Evolutionary conservation across 2,888 invertebrate species (phyloP).

Genomic region (Hoplodrina blanda): DNA sequence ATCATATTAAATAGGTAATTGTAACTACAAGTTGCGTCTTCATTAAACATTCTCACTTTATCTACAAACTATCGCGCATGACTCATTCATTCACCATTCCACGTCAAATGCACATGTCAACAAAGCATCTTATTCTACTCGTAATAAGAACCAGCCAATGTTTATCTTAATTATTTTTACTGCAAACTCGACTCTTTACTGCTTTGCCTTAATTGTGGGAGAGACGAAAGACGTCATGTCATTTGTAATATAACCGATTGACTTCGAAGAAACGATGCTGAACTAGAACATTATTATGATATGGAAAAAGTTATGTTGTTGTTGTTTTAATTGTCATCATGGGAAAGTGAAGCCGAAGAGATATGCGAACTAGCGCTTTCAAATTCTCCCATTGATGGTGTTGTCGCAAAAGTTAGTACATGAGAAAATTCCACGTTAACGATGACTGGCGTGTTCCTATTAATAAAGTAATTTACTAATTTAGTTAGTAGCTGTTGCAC

Average conservation of each 20-base stretch:
- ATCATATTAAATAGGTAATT: conserved; percentile 11
- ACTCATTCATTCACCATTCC: conserved; percentile 59
- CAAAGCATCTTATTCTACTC: conserved; percentile 58
- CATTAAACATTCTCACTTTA: conserved; percentile 45
- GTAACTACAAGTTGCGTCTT: conserved; percentile 15
- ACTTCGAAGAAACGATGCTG: conserved; percentile 57
- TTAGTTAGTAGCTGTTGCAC: conserved; percentile 18
- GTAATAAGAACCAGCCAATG: conserved; percentile 63
- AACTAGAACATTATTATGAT: conserved; percentile 55
- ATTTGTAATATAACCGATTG: conserved; percentile 54
- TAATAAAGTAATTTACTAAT: conserved; percentile 46
- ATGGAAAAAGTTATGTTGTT: conserved; percentile 40
- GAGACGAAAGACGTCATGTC: conserved; percentile 29
- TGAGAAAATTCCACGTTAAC: conserved; percentile 16
- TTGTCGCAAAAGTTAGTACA: background rate
- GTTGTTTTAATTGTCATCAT: conserved; percentile 46
- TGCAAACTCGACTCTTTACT: conserved; percentile 63
- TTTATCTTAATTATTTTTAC: conserved; percentile 67
- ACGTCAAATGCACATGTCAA: conserved; percentile 53
- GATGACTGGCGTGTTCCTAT: conserved; percentile 30
- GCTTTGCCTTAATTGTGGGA: conserved; percentile 57
- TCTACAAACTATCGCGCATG: conserved; percentile 47
- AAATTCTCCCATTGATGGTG: conserved; percentile 25
- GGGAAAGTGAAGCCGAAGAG: conserved; percentile 35
- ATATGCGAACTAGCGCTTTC: conserved; percentile 29